These are phyloP conservation scores for Leucoraja ocellata DNA, from an alignment of 2,797 vertebrate species.

Conservation along the genomic window DNA sequence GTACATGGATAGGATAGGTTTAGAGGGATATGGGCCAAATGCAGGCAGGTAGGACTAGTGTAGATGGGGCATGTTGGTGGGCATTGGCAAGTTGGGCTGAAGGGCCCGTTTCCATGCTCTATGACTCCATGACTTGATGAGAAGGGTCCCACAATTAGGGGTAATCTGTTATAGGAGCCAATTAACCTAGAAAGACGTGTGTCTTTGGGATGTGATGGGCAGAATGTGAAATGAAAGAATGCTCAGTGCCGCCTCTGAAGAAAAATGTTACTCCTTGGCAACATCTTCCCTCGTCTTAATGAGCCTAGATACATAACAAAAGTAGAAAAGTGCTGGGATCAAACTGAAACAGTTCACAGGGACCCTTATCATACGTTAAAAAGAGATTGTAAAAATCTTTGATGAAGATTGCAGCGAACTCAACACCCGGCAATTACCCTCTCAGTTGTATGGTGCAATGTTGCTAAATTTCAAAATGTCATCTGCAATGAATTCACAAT, in stretches of 20 bases:
- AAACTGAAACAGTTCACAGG: constrained; percentile 23
- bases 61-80: too few species aligned
- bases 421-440: constrained; percentile 11
- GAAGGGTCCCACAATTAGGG: too few species aligned
- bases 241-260: background rate
- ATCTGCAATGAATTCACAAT: constrained; percentile 56
- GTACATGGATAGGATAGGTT: too few species aligned
- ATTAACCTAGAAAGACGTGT: too few species aligned
- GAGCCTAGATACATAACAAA: constrained; percentile 23
- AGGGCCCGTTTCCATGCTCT: too few species aligned
- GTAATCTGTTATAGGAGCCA: too few species aligned
- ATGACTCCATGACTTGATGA: too few species aligned
- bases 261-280: background rate
- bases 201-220: background rate
- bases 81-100: too few species aligned
- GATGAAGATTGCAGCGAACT: constrained; percentile 5
- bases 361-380: constrained; percentile 5
- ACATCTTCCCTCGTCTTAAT: background rate
- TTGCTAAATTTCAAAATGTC: constrained; percentile 45
- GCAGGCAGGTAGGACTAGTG: too few species aligned
- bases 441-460: constrained; percentile 29
- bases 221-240: background rate
- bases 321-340: background rate
- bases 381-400: background rate
- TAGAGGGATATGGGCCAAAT: too few species aligned